Conservation (phyloP, 2,797 vertebrate species). For the Potorous gilbertii region DNA sequence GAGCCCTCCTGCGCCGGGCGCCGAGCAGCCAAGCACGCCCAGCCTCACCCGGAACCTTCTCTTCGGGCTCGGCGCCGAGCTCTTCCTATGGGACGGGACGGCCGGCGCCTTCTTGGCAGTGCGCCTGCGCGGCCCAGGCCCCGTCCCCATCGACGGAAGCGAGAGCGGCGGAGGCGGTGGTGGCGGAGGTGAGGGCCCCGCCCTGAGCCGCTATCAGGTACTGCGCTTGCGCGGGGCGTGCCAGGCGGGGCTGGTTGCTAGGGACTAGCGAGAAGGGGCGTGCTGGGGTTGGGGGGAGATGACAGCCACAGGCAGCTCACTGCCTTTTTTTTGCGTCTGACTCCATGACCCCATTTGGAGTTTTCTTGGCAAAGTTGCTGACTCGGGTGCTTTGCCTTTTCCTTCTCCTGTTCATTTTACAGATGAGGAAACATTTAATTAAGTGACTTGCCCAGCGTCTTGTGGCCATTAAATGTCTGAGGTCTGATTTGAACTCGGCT, state of each 20-base stretch:
- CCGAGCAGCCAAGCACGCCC: slow-evolving; percentile 43
- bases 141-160: background rate
- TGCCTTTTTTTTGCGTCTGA: background rate
- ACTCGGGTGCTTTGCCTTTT: background rate
- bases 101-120: slow-evolving; percentile 88
- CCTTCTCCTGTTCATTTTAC: background rate
- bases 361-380: background rate
- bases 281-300: background rate
- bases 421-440: background rate
- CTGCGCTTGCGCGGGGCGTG: background rate
- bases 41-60: slow-evolving; percentile 87
- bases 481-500: background rate
- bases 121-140: slow-evolving; percentile 87
- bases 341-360: fast-evolving
- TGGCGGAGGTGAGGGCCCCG: slow-evolving; percentile 47
- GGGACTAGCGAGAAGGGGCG: background rate
- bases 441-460: background rate
- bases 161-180: background rate
- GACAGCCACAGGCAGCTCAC: fast-evolving
- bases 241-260: background rate
- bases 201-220: slow-evolving; percentile 79
- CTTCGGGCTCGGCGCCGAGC: slow-evolving; percentile 90
- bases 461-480: fast-evolving
- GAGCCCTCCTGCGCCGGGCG: slow-evolving; percentile 46
- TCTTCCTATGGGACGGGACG: slow-evolving; percentile 91